phyloP scores from a whole-genome alignment of 2,888 invertebrate species.

The Lasioglossum leucozonium region DNA sequence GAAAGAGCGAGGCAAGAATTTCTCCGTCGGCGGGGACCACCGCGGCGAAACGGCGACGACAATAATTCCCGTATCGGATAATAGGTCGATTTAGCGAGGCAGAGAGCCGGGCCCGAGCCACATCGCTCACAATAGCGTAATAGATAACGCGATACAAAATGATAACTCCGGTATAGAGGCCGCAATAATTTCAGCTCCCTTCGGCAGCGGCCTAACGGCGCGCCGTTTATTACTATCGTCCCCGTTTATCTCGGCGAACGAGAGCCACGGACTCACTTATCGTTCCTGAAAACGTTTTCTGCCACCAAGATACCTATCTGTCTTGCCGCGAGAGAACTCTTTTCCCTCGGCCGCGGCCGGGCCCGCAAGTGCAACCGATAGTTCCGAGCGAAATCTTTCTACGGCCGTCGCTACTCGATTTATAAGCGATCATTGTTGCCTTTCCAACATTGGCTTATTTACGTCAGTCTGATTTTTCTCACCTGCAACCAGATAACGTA shows the following conservation, averaged over 20 bases:
- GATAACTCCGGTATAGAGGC: constrained; percentile 58
- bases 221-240: constrained; percentile 65
- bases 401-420: constrained; percentile 22
- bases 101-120: constrained; percentile 50
- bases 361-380: constrained; percentile 31
- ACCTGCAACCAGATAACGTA: constrained; percentile 30
- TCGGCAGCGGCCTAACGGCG: constrained; percentile 51
- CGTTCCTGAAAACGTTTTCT: constrained; percentile 56
- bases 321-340: constrained; percentile 28
- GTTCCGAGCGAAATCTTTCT: constrained; percentile 48
- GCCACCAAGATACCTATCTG: constrained; percentile 59
- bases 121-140: constrained; percentile 61
- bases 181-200: constrained; percentile 64
- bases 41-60: constrained; percentile 32
- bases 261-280: constrained; percentile 48
- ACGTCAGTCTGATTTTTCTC: constrained; percentile 30
- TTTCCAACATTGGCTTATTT: constrained; percentile 18
- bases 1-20: constrained; percentile 22
- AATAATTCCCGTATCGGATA: constrained; percentile 69
- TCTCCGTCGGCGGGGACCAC: constrained; percentile 33
- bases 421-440: constrained; percentile 35
- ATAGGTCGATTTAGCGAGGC: constrained; percentile 61
- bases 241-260: constrained; percentile 62
- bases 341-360: neutral
- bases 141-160: constrained; percentile 70